Evolutionary conservation across 2,797 vertebrate genomes (phyloP).

Genomic region (Eurystomus glaucurus): DNA sequence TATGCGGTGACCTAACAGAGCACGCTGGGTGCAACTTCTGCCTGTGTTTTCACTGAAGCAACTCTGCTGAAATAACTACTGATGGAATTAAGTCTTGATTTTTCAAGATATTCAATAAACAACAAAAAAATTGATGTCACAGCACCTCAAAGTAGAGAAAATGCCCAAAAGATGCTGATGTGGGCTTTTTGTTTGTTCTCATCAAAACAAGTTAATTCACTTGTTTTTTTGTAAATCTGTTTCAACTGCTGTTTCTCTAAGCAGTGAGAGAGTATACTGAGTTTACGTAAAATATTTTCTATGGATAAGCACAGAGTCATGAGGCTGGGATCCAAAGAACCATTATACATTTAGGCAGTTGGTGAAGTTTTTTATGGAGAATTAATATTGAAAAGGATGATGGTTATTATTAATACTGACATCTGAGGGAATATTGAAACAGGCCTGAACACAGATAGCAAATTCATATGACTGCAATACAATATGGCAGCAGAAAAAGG

Average conservation of each 20-base stretch:
- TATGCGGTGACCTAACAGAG: background rate
- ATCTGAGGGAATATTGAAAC: conserved; percentile 1
- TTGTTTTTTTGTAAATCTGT: background rate
- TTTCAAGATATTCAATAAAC: background rate
- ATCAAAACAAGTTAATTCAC: conserved; percentile 15
- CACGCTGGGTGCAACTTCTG: background rate
- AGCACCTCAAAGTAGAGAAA: background rate
- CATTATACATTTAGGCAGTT: background rate
- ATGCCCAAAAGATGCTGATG: background rate
- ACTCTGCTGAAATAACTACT: background rate
- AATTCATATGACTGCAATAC: conserved; percentile 25
- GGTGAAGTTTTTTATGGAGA: background rate
- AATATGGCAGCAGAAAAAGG: conserved; percentile 42
- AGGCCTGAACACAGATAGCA: background rate
- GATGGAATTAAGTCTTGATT: conserved; percentile 3
- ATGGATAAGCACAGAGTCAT: conserved; percentile 17
- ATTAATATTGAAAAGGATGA: conserved; percentile 27
- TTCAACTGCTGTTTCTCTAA: conserved; percentile 9
- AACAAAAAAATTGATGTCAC: background rate
- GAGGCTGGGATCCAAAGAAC: conserved; percentile 19
- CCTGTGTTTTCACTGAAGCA: background rate
- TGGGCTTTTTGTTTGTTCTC: background rate
- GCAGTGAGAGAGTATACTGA: background rate
- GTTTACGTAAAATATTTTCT: conserved; percentile 43
- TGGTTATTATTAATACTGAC: background rate